A percentile compares a stretch with the other conserved stretches of the same genome.
Evolutionary conservation across 1,140 invertebrate genomes (phyloP).

Genomic region (Magallana gigas): DNA sequence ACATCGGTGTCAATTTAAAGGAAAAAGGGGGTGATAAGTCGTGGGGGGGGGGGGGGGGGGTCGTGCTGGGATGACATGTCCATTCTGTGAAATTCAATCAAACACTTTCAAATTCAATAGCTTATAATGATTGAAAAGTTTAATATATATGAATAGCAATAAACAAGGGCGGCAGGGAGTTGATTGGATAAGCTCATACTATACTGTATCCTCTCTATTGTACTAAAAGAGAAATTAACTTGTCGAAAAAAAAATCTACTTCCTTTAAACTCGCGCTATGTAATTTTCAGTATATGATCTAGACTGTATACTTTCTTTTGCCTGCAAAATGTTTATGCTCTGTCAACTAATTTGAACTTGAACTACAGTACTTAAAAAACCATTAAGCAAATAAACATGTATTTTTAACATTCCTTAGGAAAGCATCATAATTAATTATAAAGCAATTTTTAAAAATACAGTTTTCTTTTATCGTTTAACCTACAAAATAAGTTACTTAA

Average conservation of each 20-base stretch:
- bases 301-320: too few species aligned
- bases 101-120: neutral
- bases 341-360: too few species aligned
- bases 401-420: neutral
- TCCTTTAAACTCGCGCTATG: too few species aligned
- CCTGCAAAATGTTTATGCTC: too few species aligned
- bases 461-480: too few species aligned
- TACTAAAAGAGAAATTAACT: too few species aligned
- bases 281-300: too few species aligned
- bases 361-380: neutral
- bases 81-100: neutral
- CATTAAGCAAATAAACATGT: neutral
- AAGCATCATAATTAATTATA: neutral
- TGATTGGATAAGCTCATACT: neutral
- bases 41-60: neutral
- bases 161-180: neutral
- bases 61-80: neutral
- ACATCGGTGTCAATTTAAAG: neutral
- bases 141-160: neutral
- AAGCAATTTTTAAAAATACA: too few species aligned
- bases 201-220: too few species aligned
- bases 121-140: neutral
- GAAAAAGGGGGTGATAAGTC: neutral
- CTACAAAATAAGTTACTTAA: too few species aligned
- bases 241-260: too few species aligned